Conservation (phyloP, 2,888 invertebrate species). For the Agrotis ipsilon region DNA sequence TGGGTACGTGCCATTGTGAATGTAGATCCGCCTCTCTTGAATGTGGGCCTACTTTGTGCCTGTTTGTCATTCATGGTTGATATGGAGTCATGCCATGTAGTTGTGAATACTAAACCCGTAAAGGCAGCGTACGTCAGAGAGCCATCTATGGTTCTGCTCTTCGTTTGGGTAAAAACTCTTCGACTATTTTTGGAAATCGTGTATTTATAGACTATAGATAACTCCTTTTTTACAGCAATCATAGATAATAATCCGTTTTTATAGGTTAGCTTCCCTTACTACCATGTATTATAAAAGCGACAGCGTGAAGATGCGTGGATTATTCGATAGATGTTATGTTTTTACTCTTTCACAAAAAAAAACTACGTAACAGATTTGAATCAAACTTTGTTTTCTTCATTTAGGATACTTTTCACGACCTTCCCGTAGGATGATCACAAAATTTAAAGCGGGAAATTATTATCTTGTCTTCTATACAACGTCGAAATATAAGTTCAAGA, state of each 20-base stretch:
- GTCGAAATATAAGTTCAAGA: too few species aligned
- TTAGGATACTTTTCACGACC: too few species aligned
- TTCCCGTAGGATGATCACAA: too few species aligned
- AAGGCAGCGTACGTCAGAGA: conserved; percentile 40
- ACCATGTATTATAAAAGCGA: too few species aligned
- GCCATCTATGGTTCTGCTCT: conserved; percentile 39
- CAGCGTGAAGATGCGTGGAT: too few species aligned
- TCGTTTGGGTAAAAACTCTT: conserved; percentile 36
- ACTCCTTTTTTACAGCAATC: neutral
- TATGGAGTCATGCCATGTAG: conserved; percentile 42
- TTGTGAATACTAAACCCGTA: conserved; percentile 32
- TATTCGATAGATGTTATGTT: too few species aligned
- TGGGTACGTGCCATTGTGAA: conserved; percentile 29
- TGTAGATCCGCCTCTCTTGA: conserved; percentile 55
- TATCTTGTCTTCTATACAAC: too few species aligned
- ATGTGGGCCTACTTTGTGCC: conserved; percentile 36
- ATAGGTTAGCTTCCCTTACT: too few species aligned
- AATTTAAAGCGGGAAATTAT: too few species aligned
- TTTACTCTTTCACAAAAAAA: too few species aligned
- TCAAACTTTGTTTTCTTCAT: too few species aligned
- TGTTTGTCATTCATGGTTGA: conserved; percentile 49
- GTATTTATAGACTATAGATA: neutral
- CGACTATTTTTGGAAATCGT: neutral
- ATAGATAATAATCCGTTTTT: neutral
- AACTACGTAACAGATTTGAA: too few species aligned